phyloP scores from a whole-genome alignment of 2,888 invertebrate genomes.

The Cactoblastis cactorum region DNA sequence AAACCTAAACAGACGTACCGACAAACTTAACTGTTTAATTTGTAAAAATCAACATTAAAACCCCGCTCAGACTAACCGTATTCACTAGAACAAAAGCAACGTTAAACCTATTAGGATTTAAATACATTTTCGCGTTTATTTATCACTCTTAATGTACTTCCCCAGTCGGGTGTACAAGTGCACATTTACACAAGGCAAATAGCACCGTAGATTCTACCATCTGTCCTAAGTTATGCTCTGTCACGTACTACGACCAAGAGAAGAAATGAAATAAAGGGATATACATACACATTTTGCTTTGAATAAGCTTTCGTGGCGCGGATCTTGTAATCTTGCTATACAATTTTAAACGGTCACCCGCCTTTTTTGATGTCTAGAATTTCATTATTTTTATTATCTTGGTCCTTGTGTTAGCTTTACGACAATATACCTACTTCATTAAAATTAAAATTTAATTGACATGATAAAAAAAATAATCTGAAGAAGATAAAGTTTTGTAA shows the following conservation, averaged over 20 bases:
- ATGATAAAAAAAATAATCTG: too few relatives aligned
- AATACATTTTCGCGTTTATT: constrained; percentile 12
- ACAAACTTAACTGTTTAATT: too few relatives aligned
- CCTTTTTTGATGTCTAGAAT: not conserved
- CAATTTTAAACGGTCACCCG: constrained; percentile 71
- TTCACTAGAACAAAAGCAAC: not conserved
- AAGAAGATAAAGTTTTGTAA: not conserved
- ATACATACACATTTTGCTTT: constrained; percentile 69
- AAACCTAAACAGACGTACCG: too few relatives aligned
- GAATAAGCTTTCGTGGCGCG: constrained; percentile 67
- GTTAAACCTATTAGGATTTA: constrained; percentile 9
- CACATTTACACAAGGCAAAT: constrained; percentile 51
- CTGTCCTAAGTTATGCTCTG: constrained; percentile 49
- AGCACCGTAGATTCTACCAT: constrained; percentile 45
- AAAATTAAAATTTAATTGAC: too few relatives aligned
- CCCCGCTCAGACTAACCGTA: not conserved
- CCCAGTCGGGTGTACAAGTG: constrained; percentile 28
- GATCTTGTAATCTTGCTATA: constrained; percentile 76
- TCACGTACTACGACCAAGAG: constrained; percentile 48
- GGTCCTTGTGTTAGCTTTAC: too few relatives aligned
- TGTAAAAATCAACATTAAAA: not conserved
- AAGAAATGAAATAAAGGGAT: constrained; percentile 62
- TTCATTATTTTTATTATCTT: not conserved
- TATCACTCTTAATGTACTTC: constrained; percentile 10
- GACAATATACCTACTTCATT: too few relatives aligned